A percentile compares a stretch with the other conserved stretches of the same genome.
Conservation (phyloP, 2,888 invertebrate species). For the Pterobdella sp. region DNA sequence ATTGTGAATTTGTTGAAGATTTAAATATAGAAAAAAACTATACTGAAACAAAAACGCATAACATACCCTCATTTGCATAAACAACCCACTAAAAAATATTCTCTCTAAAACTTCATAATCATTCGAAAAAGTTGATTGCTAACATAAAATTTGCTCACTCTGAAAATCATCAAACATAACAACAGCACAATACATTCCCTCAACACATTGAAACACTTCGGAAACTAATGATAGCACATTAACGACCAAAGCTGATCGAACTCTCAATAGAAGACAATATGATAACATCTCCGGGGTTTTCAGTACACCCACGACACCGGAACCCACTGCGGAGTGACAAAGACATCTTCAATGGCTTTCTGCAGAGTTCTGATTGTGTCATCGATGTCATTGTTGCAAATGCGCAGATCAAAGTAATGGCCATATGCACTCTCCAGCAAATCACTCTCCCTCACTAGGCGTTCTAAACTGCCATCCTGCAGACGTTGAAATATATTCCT, state of each 20-base stretch:
- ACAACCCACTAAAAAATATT: no score
- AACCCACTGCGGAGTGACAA: conserved; percentile 80
- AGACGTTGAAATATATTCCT: no score
- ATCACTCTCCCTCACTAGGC: conserved; percentile 90
- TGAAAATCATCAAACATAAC: background rate
- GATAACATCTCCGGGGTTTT: conserved; percentile 25
- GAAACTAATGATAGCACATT: background rate
- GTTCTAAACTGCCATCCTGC: conserved; percentile 94
- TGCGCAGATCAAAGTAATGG: conserved; percentile 93
- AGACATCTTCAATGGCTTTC: conserved; percentile 76
- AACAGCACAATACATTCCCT: background rate
- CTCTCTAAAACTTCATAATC: no score
- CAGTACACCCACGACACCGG: conserved; percentile 94
- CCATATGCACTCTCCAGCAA: conserved; percentile 92
- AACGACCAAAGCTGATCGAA: background rate
- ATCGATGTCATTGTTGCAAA: conserved; percentile 98
- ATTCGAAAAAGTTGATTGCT: no score
- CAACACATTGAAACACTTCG: background rate
- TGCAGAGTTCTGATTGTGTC: conserved; percentile 90
- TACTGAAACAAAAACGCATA: no score
- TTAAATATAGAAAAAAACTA: no score
- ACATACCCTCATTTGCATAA: no score
- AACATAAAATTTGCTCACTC: background rate
- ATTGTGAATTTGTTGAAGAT: no score
- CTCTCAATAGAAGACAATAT: no score